Conservation (phyloP, 2,113 vertebrate species). For the Hemiscyllium ocellatum region DNA sequence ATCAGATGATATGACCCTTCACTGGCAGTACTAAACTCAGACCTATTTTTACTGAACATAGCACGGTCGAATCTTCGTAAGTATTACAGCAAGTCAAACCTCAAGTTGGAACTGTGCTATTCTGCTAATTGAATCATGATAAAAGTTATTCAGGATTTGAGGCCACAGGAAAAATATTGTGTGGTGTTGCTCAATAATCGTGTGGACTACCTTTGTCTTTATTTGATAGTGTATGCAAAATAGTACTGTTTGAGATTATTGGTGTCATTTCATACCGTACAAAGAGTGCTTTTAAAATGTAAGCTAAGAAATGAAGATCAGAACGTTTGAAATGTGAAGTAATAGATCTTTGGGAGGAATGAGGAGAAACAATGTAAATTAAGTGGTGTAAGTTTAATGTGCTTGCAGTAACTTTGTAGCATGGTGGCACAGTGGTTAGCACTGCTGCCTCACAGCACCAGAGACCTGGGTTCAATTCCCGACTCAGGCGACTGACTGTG, state of each 20-base stretch:
- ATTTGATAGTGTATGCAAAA: neutral
- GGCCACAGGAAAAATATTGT: neutral
- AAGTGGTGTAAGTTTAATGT: neutral
- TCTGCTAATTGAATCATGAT: neutral
- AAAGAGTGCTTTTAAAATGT: neutral
- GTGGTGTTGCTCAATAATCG: neutral
- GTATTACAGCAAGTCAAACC: neutral
- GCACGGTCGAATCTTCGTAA: neutral
- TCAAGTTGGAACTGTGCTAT: too few relatives aligned
- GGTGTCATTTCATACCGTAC: neutral
- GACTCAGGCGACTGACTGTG: too few relatives aligned
- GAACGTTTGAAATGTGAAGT: neutral
- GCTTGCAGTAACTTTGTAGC: neutral
- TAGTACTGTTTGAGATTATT: neutral
- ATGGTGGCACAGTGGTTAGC: too few relatives aligned
- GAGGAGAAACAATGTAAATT: neutral
- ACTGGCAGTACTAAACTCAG: neutral
- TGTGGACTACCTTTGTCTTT: neutral
- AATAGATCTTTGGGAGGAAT: neutral
- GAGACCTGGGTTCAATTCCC: too few relatives aligned
- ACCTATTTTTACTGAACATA: neutral
- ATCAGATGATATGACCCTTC: neutral
- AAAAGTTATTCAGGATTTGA: neutral
- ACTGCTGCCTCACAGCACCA: too few relatives aligned
- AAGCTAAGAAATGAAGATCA: neutral